phyloP scores from a whole-genome alignment of 2,888 invertebrate genomes.

The Catocala sponsa region DNA sequence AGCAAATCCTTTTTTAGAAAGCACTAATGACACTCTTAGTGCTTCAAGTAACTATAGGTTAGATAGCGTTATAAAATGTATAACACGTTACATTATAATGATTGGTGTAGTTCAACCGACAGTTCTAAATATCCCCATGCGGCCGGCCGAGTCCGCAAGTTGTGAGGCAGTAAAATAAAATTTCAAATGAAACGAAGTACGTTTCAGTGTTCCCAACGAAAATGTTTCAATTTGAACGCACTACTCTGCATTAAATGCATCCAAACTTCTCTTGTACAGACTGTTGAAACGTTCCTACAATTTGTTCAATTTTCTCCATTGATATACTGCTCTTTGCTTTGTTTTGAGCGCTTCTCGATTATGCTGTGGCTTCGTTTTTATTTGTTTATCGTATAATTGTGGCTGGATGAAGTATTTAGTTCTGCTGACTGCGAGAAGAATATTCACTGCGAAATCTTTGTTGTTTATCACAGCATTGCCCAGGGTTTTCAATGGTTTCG shows the following conservation, averaged over 20 bases:
- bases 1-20: too few species aligned
- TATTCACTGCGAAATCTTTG: conserved; percentile 16
- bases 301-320: conserved; percentile 45
- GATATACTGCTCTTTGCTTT: conserved; percentile 42
- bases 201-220: conserved; percentile 44
- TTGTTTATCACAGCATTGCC: conserved; percentile 10
- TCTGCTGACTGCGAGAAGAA: conserved; percentile 29
- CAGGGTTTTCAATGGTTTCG: not conserved
- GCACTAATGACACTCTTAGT: too few species aligned
- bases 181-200: conserved; percentile 49
- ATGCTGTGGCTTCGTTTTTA: conserved; percentile 44
- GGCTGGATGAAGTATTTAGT: conserved; percentile 39
- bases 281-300: conserved; percentile 40
- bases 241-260: conserved; percentile 43
- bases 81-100: too few species aligned
- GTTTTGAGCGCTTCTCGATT: conserved; percentile 30
- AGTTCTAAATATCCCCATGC: conserved; percentile 34
- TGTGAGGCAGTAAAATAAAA: conserved; percentile 47
- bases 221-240: conserved; percentile 52
- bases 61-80: too few species aligned
- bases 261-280: conserved; percentile 42
- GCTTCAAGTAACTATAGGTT: too few species aligned
- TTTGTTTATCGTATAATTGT: conserved; percentile 43
- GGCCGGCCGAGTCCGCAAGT: conserved; percentile 3
- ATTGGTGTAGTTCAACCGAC: too few species aligned